A percentile compares a stretch with the other conserved stretches of the same genome.
Conservation (phyloP, 2,888 invertebrate genomes). For the Nudaria mundana region DNA sequence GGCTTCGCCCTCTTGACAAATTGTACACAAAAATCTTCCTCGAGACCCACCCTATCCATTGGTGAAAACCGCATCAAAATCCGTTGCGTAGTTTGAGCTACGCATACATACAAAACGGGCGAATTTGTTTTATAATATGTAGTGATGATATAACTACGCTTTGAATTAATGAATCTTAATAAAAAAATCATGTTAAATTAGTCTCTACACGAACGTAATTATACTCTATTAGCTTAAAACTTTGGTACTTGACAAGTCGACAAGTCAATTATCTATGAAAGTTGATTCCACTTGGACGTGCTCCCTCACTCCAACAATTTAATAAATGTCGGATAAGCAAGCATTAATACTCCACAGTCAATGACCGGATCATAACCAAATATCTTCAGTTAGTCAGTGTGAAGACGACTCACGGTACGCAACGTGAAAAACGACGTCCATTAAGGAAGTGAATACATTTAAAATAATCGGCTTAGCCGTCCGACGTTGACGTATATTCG, state of each 20-base stretch:
- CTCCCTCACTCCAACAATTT: constrained; percentile 53
- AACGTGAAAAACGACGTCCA: constrained; percentile 79
- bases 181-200: too few relatives aligned
- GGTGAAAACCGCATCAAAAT: too few relatives aligned
- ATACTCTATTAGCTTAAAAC: too few relatives aligned
- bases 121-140: too few relatives aligned
- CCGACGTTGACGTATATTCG: constrained; percentile 81
- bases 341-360: constrained; percentile 70
- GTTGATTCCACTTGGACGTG: constrained; percentile 38
- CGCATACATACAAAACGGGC: too few relatives aligned
- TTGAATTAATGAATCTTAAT: too few relatives aligned
- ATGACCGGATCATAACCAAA: constrained; percentile 79
- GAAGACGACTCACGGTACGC: constrained; percentile 57
- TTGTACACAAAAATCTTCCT: too few relatives aligned
- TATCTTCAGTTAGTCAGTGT: constrained; percentile 75
- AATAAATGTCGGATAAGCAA: constrained; percentile 65
- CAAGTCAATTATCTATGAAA: constrained; percentile 39
- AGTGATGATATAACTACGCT: too few relatives aligned
- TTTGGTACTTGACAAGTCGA: constrained; percentile 24
- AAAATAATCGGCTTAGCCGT: constrained; percentile 81
- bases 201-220: too few relatives aligned
- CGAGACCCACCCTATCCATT: too few relatives aligned
- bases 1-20: too few relatives aligned
- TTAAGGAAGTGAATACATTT: constrained; percentile 82
- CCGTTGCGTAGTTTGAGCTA: too few relatives aligned